Percentiles rank a stretch among this genome's conserved stretches.
phyloP scores from a whole-genome alignment of 2,113 vertebrate species.

The Galbula dea region DNA sequence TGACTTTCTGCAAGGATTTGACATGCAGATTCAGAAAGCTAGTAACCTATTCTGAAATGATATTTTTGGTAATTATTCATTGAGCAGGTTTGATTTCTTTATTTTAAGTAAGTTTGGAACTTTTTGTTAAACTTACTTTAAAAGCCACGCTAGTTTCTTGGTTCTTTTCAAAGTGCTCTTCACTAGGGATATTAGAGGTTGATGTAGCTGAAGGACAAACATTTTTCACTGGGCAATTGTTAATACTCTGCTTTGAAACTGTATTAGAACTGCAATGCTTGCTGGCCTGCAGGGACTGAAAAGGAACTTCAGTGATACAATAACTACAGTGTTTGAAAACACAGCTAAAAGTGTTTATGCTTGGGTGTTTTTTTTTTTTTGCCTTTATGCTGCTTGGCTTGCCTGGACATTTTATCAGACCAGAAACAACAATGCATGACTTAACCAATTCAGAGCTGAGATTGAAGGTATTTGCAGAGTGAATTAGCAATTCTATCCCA shows the following conservation, averaged over 20 bases:
- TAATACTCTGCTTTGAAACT: not conserved
- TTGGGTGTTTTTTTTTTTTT: not conserved
- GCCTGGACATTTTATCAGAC: not conserved
- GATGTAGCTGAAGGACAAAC: not conserved
- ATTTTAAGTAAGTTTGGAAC: not conserved
- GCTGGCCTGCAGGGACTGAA: not conserved
- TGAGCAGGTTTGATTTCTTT: not conserved
- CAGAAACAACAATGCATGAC: not conserved
- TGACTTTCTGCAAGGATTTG: not conserved
- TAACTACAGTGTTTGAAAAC: not conserved
- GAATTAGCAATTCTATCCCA: not conserved
- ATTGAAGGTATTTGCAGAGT: not conserved
- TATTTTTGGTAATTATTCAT: not conserved
- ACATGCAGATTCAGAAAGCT: not conserved
- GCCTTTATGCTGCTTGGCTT: not conserved
- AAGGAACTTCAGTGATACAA: not conserved
- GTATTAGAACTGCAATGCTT: not conserved
- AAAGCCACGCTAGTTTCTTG: not conserved
- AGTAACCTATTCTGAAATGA: not conserved
- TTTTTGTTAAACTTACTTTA: not conserved
- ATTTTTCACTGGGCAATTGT: not conserved
- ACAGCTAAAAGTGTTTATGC: not conserved
- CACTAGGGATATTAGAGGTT: not conserved
- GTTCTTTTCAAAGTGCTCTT: not conserved
- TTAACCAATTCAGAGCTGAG: not conserved